Percentiles rank a stretch among this genome's conserved stretches.
Conservation (phyloP, 2,888 invertebrate genomes). For the Osmoderma eremita region DNA sequence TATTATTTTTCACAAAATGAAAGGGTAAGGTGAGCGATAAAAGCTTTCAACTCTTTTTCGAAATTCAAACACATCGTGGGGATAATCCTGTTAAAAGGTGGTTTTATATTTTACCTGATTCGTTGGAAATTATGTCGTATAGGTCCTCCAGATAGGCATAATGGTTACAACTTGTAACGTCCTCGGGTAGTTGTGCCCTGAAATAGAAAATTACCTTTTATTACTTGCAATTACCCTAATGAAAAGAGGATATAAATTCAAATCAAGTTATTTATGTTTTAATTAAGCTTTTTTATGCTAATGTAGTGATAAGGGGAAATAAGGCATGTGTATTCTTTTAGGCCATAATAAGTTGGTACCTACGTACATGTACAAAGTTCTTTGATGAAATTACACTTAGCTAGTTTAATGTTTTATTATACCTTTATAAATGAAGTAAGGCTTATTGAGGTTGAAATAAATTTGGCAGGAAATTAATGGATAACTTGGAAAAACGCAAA, state of each 20-base stretch:
- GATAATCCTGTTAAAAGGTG: slow-evolving; percentile 14
- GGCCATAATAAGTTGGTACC: no score
- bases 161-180: slow-evolving; percentile 72
- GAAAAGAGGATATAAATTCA: no score
- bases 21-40: not conserved
- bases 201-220: slow-evolving; percentile 56
- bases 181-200: slow-evolving; percentile 73
- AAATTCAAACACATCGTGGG: not conserved
- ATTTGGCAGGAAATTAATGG: no score
- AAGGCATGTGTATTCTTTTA: no score
- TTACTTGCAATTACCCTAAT: not conserved
- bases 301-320: not conserved
- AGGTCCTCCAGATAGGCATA: slow-evolving; percentile 80
- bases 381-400: no score
- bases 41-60: slow-evolving; percentile 12
- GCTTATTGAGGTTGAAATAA: no score
- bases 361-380: no score
- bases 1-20: not conserved
- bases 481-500: no score
- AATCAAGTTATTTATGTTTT: no score
- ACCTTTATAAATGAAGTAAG: no score
- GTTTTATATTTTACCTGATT: slow-evolving; percentile 68
- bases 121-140: slow-evolving; percentile 73
- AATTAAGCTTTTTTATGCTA: no score
- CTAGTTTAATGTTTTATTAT: no score